A percentile compares a stretch with the other conserved stretches of the same genome.
These are phyloP conservation scores for Drosophila emarginata DNA, from an alignment of 2,888 invertebrate genomes.

Conservation along the genomic window DNA sequence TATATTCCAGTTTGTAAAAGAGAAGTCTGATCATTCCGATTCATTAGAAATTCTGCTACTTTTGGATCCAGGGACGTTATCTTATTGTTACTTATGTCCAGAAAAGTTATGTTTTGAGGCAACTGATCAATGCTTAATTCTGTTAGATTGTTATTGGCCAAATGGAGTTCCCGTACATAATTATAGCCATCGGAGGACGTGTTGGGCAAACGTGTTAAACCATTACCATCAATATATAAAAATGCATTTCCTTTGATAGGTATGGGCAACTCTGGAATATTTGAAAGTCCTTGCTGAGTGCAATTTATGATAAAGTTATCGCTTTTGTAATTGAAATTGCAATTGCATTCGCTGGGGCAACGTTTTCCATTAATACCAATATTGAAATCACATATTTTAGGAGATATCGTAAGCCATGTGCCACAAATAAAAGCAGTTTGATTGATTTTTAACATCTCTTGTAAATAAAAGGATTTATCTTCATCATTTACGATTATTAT, in stretches of 20 bases:
- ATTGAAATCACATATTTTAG: too few relatives aligned
- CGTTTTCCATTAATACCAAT: too few relatives aligned
- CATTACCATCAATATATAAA: background rate
- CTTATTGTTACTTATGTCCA: background rate
- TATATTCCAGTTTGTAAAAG: background rate
- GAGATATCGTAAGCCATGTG: too few relatives aligned
- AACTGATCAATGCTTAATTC: background rate
- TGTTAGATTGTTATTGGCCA: background rate
- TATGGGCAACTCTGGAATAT: background rate
- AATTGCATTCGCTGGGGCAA: too few relatives aligned
- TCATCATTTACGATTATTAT: too few relatives aligned
- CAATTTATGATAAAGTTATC: background rate
- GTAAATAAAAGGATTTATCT: too few relatives aligned
- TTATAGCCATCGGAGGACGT: background rate
- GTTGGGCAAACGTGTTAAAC: background rate
- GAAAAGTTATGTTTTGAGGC: background rate
- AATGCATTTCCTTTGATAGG: background rate
- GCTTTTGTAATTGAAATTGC: too few relatives aligned
- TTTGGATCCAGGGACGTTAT: background rate
- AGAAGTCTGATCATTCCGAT: background rate
- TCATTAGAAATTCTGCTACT: background rate
- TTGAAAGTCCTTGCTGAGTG: background rate
- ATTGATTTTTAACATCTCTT: too few relatives aligned
- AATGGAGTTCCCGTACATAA: background rate
- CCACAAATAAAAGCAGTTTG: too few relatives aligned